Base-by-base conservation (phyloP, 2,888 invertebrate species). In the Cenopis cana region DNA sequence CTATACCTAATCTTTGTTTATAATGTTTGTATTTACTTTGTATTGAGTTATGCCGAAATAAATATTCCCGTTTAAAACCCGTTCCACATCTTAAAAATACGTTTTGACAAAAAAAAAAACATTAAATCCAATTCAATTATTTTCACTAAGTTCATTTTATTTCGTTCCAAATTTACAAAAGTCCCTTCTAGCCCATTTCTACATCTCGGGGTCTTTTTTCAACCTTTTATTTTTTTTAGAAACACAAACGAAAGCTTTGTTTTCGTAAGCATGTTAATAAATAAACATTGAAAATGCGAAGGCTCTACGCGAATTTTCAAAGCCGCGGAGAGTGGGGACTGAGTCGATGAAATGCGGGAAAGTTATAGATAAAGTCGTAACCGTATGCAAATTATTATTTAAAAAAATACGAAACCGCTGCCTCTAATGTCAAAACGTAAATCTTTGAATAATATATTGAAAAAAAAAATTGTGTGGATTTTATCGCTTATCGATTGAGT, bases 181-280 rank as follows among this genome's bases (percentile, higher is more conserved):
- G 61, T 55, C 55, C 36, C 59, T 70, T 66, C 50, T 49, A 67
- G 67, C 67, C 60, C 71, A 67, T 70, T n/a, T n/a, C n/a, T 70
- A 66, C 55, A 54, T 65, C 60, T 41, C 49, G 18, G 9, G 71
- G 71, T 61, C 38, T 55, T 60, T 67, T 70, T 71, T 71, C 46
- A 60, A 61, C 60, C 61, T 71, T 59, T 59, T 33, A 59, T 65
- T 70, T 71, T 71, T 55, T 49, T 54, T 17, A 54, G 49, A n/a
- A 67, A n/a, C 66, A 67, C 62, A 62, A 52, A 73, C 73, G 66
- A 66, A 62, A 62, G 72, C 75, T 65, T 75, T 77, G 77, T 76
- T 77, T 76, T 74, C 65, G 65, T 72, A 71, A 70, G 70, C 74
- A 71, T 72, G 73, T 75, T 75, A 74, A 73, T 72, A 72, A 73